Percentiles rank a stretch among this genome's conserved stretches.
Evolutionary conservation across 2,797 vertebrate species (phyloP).

Genomic region (Denticeps clupeoides): DNA sequence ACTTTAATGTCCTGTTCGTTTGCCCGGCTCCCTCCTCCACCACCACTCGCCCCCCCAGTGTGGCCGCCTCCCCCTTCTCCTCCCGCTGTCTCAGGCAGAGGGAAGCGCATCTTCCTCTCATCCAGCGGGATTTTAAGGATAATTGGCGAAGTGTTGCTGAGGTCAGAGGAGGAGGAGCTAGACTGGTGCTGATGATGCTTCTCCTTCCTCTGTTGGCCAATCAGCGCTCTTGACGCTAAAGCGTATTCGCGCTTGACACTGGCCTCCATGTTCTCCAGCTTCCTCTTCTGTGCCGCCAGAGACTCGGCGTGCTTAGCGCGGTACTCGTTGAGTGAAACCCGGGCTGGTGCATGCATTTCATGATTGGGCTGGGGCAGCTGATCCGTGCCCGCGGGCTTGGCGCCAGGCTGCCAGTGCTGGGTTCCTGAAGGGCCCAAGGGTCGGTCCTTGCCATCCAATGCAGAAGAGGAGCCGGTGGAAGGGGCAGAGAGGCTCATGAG

Average conservation of each 20-base stretch:
- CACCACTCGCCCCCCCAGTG: slow-evolving; percentile 49
- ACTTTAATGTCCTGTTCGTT: slow-evolving; percentile 80
- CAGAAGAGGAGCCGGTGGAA: slow-evolving; percentile 35
- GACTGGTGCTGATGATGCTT: slow-evolving; percentile 51
- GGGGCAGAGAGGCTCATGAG: slow-evolving; percentile 86
- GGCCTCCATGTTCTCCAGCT: slow-evolving; percentile 91
- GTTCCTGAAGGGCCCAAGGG: slow-evolving; percentile 33
- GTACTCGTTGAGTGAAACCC: slow-evolving; percentile 89
- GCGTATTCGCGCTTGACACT: slow-evolving; percentile 91
- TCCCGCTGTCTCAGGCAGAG: too few species aligned
- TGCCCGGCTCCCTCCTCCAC: slow-evolving; percentile 51
- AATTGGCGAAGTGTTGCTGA: slow-evolving; percentile 66
- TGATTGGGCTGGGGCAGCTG: slow-evolving; percentile 38
- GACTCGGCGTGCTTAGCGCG: slow-evolving; percentile 91
- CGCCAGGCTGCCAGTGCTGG: slow-evolving; percentile 44
- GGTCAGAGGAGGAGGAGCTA: slow-evolving; percentile 32
- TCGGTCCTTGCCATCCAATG: slow-evolving; percentile 36
- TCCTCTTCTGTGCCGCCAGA: slow-evolving; percentile 86
- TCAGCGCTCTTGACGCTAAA: slow-evolving; percentile 82
- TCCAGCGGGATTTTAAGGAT: slow-evolving; percentile 82
- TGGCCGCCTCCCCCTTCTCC: slow-evolving; percentile 34
- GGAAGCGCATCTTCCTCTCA: slow-evolving; percentile 77
- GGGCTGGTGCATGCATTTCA: slow-evolving; percentile 64
- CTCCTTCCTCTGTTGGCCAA: slow-evolving; percentile 79
- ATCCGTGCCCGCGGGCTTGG: too few species aligned